A percentile compares a stretch with the other conserved stretches of the same genome.
Evolutionary conservation across 1,140 invertebrate species (phyloP).

Genomic region (Drosophila chauvacae): DNA sequence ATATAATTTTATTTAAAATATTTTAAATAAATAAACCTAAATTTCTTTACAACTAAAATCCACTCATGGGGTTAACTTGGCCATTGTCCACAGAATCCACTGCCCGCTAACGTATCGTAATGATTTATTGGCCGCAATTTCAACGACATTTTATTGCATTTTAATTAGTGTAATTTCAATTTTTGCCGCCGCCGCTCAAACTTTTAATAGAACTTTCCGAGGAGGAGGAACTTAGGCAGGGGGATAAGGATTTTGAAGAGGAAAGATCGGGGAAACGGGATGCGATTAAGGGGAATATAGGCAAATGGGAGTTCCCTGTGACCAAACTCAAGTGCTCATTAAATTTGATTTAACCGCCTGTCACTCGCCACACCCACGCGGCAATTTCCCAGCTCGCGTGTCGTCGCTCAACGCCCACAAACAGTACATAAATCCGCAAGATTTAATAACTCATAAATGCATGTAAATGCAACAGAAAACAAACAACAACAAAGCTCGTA

Average conservation of each 20-base stretch:
- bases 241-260: background rate
- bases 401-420: slow-evolving; percentile 72
- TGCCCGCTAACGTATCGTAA: slow-evolving; percentile 37
- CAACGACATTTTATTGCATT: slow-evolving; percentile 78
- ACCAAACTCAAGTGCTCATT: slow-evolving; percentile 52
- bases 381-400: slow-evolving; percentile 62
- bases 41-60: too few relatives aligned
- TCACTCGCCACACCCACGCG: slow-evolving; percentile 56
- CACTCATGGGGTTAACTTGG: slow-evolving; percentile 17
- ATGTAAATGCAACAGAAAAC: slow-evolving; percentile 55
- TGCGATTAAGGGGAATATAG: slow-evolving; percentile 6
- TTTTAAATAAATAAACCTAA: background rate
- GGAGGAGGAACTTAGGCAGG: slow-evolving; percentile 1
- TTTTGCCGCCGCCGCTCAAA: slow-evolving; percentile 49
- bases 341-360: slow-evolving; percentile 67
- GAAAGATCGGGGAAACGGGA: background rate
- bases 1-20: background rate
- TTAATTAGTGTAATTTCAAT: slow-evolving; percentile 83
- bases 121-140: slow-evolving; percentile 79
- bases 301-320: slow-evolving; percentile 6
- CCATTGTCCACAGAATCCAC: slow-evolving; percentile 17
- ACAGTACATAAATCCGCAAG: slow-evolving; percentile 65
- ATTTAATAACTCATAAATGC: slow-evolving; percentile 81
- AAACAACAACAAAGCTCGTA: slow-evolving; percentile 40
- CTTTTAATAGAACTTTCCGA: slow-evolving; percentile 34